These are phyloP conservation scores for Dromaius novaehollandiae DNA, from an alignment of 2,113 vertebrate genomes.

Conservation along the genomic window DNA sequence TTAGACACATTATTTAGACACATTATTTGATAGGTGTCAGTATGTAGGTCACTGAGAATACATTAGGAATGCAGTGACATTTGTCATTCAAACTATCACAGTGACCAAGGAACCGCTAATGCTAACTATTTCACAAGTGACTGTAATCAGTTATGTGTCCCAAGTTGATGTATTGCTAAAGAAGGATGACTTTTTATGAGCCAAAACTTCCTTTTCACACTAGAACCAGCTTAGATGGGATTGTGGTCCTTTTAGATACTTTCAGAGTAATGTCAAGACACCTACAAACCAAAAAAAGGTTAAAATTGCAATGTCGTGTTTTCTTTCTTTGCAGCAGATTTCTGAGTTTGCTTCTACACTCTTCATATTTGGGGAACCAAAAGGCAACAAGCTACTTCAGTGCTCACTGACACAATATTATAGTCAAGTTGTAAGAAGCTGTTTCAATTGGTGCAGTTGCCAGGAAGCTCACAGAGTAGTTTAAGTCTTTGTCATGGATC, in stretches of 20 bases:
- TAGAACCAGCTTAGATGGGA: neutral
- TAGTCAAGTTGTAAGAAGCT: neutral
- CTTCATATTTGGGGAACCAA: neutral
- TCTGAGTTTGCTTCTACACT: neutral
- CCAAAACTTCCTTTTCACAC: neutral
- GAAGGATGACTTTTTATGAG: neutral
- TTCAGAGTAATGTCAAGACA: neutral
- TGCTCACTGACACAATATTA: neutral
- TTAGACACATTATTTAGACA: fast-evolving
- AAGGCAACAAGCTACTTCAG: neutral
- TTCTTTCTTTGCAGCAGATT: neutral
- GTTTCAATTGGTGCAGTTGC: neutral
- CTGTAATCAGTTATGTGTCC: neutral
- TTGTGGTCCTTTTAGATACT: neutral
- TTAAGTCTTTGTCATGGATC: neutral
- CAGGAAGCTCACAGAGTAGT: neutral
- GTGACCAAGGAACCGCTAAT: fast-evolving
- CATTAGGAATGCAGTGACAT: slow-evolving; percentile 13
- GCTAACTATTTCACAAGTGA: slow-evolving; percentile 15
- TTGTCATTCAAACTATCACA: slow-evolving; percentile 10
- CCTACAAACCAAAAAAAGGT: neutral
- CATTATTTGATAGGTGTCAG: neutral
- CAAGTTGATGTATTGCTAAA: neutral
- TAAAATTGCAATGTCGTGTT: neutral
- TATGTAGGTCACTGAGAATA: neutral